Conservation (phyloP, 2,113 vertebrate genomes). For the Rallus limicola region DNA sequence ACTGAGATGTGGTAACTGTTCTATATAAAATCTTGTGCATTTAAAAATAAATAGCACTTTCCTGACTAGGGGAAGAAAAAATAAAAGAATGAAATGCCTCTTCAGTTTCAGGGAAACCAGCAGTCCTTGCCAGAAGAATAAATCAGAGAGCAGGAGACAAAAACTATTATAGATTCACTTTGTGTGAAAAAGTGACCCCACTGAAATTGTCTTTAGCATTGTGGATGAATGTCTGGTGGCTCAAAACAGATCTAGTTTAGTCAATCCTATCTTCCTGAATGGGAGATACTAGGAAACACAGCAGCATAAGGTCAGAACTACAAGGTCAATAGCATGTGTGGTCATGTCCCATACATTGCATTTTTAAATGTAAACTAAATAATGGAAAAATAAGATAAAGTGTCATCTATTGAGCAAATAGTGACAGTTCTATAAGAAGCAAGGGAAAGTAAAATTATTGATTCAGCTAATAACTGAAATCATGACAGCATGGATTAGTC, state of each 20-base stretch:
- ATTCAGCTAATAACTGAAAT: not conserved
- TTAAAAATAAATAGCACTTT: not conserved
- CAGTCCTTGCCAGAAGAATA: slow-evolving; percentile 57
- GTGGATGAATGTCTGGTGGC: slow-evolving; percentile 50
- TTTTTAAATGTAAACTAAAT: not conserved
- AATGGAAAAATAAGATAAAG: not conserved
- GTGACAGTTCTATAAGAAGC: not conserved
- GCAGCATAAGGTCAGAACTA: slow-evolving; percentile 13
- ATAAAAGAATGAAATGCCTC: not conserved
- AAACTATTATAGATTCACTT: slow-evolving; percentile 46
- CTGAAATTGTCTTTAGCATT: slow-evolving; percentile 54
- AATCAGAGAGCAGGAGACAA: slow-evolving; percentile 68
- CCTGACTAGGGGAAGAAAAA: not conserved
- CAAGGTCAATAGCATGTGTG: slow-evolving; percentile 31
- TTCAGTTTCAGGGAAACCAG: slow-evolving; percentile 35
- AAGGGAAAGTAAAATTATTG: not conserved
- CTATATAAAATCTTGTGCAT: not conserved
- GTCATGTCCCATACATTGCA: not conserved
- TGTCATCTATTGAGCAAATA: not conserved
- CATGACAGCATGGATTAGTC: not conserved
- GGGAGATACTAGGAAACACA: slow-evolving; percentile 47
- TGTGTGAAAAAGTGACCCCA: slow-evolving; percentile 61
- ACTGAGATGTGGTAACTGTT: not conserved
- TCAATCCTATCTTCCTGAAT: slow-evolving; percentile 50
- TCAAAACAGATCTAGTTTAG: slow-evolving; percentile 60